Percentiles rank a stretch among this genome's conserved stretches.
Evolutionary conservation across 2,888 invertebrate genomes (phyloP).

Genomic region (Synanthedon andrenaeformis): DNA sequence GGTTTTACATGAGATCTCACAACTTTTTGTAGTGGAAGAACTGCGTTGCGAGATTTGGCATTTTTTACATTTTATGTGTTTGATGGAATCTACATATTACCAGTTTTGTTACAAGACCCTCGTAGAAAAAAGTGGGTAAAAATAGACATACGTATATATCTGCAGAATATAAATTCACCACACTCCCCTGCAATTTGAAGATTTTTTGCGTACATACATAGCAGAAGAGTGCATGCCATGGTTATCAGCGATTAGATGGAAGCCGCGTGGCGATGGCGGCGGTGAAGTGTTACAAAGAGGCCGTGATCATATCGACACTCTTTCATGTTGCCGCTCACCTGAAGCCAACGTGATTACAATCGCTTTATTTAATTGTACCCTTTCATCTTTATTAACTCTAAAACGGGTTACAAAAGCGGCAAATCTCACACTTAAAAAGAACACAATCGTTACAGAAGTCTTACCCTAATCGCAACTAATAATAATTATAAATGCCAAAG

Average conservation of each 20-base stretch:
- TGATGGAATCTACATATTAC: too few relatives aligned
- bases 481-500: too few relatives aligned
- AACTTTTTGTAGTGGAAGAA: too few relatives aligned
- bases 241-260: slow-evolving; percentile 56
- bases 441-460: too few relatives aligned
- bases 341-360: slow-evolving; percentile 33
- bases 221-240: slow-evolving; percentile 41
- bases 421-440: slow-evolving; percentile 4
- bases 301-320: slow-evolving; percentile 40
- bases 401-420: slow-evolving; percentile 8
- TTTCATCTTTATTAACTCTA: slow-evolving; percentile 27
- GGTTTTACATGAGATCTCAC: too few relatives aligned
- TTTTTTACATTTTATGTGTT: too few relatives aligned
- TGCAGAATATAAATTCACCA: too few relatives aligned
- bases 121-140: too few relatives aligned
- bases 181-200: slow-evolving; percentile 6
- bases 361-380: slow-evolving; percentile 34
- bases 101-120: too few relatives aligned
- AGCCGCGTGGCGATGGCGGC: slow-evolving; percentile 44
- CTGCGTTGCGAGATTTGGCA: too few relatives aligned
- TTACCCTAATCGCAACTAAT: too few relatives aligned
- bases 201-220: slow-evolving; percentile 33
- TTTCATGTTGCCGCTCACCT: slow-evolving; percentile 55
- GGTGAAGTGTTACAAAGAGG: slow-evolving; percentile 47
- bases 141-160: too few relatives aligned